Evolutionary conservation across 2,888 invertebrate species (phyloP).

Genomic region (Spicauda simplicius): DNA sequence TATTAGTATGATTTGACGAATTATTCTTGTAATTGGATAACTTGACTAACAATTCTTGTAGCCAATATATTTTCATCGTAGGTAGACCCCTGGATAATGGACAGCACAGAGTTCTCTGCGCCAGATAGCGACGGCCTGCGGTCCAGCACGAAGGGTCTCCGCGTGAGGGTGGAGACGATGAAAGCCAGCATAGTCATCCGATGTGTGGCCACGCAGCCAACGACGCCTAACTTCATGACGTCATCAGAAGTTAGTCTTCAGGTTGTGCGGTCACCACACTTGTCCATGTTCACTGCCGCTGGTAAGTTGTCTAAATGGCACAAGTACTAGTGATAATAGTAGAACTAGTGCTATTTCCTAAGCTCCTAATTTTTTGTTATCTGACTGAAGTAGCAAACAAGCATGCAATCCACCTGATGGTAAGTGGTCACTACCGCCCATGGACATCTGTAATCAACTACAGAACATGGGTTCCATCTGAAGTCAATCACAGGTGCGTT

Average conservation of each 20-base stretch:
- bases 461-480: too few species aligned
- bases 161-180: constrained; percentile 60
- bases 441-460: too few species aligned
- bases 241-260: constrained; percentile 60
- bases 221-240: constrained; percentile 62
- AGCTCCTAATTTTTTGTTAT: too few species aligned
- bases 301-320: constrained; percentile 19
- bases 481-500: too few species aligned
- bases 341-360: too few species aligned
- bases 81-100: constrained; percentile 69
- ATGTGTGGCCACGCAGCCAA: constrained; percentile 75
- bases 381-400: too few species aligned
- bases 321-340: too few species aligned
- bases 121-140: constrained; percentile 66
- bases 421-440: too few species aligned
- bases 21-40: not conserved
- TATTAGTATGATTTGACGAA: too few species aligned
- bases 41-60: not conserved
- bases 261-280: constrained; percentile 71
- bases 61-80: constrained; percentile 44
- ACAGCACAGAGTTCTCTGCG: constrained; percentile 67
- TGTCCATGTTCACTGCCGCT: constrained; percentile 75
- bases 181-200: constrained; percentile 58
- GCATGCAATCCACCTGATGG: too few species aligned
- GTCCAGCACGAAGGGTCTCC: constrained; percentile 69